Base-by-base conservation (phyloP, 2,888 invertebrate genomes). In the Biston betularia region DNA sequence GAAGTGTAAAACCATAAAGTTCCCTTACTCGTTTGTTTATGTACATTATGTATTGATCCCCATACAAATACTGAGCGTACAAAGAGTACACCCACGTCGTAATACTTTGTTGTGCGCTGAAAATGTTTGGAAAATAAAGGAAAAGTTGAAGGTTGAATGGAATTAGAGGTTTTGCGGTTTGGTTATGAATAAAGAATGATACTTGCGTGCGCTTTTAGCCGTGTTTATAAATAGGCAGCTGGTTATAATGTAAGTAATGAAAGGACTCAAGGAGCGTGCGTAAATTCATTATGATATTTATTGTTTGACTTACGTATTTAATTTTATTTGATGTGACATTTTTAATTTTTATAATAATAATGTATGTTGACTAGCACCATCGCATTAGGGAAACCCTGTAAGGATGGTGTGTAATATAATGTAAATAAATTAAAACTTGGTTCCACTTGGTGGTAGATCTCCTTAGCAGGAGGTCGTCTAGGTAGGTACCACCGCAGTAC, bases 61-160 rank as follows among this genome's bases (percentile, higher is more conserved):
- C 34, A 44, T 53, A 62, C 58, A 62, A 52, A 65, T 44, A 66
- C 57, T 53, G 66, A 53, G 57, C 40, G 57, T 67, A 71, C 70
- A 70, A 72, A 70, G 71, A 70, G 70, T 61, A 63, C 70, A 49
- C 71, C 68, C 63, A 70, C 72, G 63, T 64, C 65, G 65, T 72
- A 67, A 72, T 60, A 64, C 68, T 70, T 73, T 66, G 73, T 70
- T 62, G 61, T 52, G 64, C 50, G 65, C 64, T 46, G 64, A 65
- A 74, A 73, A 69, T 61, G 71, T 71, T 73, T 71, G 54, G 49
- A 50, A 67, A 63, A 58, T 62, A 67, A 63, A 68, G 63, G 67
- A 63, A 66, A 68, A 63, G 58, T 68, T 63, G 45, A 63, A 63
- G 49, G 55, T 54, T 53, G 62, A 53, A 63, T 59, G 58, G 59